Percentiles rank a stretch among this genome's conserved stretches.
phyloP scores from a whole-genome alignment of 2,888 invertebrate species.

The Busseola fusca region DNA sequence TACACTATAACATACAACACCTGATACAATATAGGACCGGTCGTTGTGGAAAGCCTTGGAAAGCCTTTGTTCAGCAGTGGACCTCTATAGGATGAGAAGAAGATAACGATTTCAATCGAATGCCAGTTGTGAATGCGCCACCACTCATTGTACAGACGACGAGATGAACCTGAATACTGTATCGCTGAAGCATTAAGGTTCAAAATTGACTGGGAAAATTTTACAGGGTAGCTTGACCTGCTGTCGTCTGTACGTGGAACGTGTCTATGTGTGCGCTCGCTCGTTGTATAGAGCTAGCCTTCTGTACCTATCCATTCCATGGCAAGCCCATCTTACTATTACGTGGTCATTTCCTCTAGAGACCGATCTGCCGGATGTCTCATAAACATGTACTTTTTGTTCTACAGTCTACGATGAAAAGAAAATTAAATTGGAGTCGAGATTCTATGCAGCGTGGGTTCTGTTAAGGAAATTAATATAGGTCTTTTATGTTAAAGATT shows the following conservation, averaged over 20 bases:
- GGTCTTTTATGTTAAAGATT: background rate
- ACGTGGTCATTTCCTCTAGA: constrained; percentile 53
- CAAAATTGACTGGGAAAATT: too few species aligned
- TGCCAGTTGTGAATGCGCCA: background rate
- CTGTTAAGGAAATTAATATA: constrained; percentile 19
- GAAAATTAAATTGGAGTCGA: constrained; percentile 38
- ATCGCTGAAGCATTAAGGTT: too few species aligned
- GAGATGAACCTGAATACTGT: too few species aligned
- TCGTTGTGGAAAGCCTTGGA: too few species aligned
- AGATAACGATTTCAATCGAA: background rate
- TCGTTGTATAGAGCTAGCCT: background rate
- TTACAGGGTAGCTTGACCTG: too few species aligned
- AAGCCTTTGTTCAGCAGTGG: too few species aligned
- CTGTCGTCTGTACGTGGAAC: background rate
- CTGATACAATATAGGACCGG: too few species aligned
- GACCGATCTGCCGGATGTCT: constrained; percentile 55
- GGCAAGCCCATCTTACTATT: constrained; percentile 26
- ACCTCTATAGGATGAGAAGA: too few species aligned
- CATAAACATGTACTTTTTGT: constrained; percentile 50
- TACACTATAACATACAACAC: too few species aligned
- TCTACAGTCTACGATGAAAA: constrained; percentile 25
- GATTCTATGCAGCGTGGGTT: constrained; percentile 27
- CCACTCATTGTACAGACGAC: background rate
- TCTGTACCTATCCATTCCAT: background rate
- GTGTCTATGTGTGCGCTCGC: background rate